Evolutionary conservation across 1,140 invertebrate genomes (phyloP).

Genomic region (Platorchestia sp.): DNA sequence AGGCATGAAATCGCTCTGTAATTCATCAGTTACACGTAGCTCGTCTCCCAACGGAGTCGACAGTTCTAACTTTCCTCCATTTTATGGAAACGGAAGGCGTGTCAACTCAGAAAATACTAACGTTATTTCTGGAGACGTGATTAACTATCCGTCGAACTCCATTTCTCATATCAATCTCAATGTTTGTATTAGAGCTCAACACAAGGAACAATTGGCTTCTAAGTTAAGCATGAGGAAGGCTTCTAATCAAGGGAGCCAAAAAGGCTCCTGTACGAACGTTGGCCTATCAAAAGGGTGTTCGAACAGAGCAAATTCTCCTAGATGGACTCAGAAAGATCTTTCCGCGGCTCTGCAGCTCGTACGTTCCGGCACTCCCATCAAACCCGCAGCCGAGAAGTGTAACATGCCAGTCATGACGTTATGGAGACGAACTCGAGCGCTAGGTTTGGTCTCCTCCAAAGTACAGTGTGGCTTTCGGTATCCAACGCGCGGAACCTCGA

Average conservation of each 20-base stretch:
- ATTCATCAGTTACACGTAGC: background rate
- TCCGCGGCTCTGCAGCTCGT: constrained; percentile 66
- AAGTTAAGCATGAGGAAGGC: constrained; percentile 12
- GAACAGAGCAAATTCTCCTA: constrained; percentile 59
- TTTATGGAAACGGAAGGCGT: background rate
- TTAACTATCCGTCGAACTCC: background rate
- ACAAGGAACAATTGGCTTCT: constrained; percentile 12
- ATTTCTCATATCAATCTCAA: constrained; percentile 18
- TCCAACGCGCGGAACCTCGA: constrained; percentile 34
- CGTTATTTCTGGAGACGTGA: background rate
- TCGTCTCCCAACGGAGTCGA: background rate
- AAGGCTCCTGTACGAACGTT: background rate
- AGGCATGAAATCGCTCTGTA: background rate
- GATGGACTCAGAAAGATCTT: constrained; percentile 66
- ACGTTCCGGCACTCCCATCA: constrained; percentile 64
- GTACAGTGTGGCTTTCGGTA: constrained; percentile 59
- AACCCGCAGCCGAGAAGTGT: constrained; percentile 65
- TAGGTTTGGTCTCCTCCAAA: constrained; percentile 63
- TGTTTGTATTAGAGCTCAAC: background rate
- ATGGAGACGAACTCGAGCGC: constrained; percentile 67
- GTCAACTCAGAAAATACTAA: background rate
- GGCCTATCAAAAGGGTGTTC: background rate
- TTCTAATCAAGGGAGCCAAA: background rate
- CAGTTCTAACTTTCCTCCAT: background rate
- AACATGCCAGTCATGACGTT: constrained; percentile 68